Percentiles rank a stretch among this genome's conserved stretches.
Conservation (phyloP, 2,797 vertebrate genomes). For the Momotus momota region DNA sequence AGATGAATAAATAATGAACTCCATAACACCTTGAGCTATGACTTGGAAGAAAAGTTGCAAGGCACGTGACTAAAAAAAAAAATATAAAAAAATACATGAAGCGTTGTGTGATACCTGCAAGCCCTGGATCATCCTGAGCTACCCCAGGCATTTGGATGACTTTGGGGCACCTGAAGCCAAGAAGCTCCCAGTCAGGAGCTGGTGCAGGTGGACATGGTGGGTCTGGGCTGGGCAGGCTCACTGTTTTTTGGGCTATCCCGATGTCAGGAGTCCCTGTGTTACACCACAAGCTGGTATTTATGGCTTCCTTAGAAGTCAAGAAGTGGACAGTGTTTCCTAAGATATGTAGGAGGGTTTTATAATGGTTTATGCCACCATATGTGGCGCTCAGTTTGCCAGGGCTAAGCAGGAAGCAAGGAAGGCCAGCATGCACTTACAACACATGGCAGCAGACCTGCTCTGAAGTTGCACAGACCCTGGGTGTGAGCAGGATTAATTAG, state of each 20-base stretch:
- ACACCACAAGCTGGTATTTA: not conserved
- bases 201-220: not conserved
- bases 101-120: accelerated
- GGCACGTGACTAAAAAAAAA: not conserved
- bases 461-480: accelerated
- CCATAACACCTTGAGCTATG: not conserved
- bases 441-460: not conserved
- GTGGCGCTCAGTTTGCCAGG: not conserved
- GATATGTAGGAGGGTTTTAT: not conserved
- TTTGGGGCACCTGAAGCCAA: accelerated
- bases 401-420: not conserved
- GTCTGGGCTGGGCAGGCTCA: not conserved
- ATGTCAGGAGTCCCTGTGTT: not conserved
- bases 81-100: not conserved
- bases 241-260: not conserved
- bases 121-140: not conserved
- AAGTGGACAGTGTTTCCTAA: not conserved
- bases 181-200: not conserved
- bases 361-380: not conserved
- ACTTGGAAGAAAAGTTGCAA: not conserved
- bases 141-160: not conserved
- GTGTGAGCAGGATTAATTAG: not conserved
- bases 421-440: not conserved
- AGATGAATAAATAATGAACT: not conserved
- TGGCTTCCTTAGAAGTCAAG: not conserved